These are phyloP conservation scores for Hemibagrus guttatus DNA, from an alignment of 2,797 vertebrate genomes.

Conservation along the genomic window DNA sequence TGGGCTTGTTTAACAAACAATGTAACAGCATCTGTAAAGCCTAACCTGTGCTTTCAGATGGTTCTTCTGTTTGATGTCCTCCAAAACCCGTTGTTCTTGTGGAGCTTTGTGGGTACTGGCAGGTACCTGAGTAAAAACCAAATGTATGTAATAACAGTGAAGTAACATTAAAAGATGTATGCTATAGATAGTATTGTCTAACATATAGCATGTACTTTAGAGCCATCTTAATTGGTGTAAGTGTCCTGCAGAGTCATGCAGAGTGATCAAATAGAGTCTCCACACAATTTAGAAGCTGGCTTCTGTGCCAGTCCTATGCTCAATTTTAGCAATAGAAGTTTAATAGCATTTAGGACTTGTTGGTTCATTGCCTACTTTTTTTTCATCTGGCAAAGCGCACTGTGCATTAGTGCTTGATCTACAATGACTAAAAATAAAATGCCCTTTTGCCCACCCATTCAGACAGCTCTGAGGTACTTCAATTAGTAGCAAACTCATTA, in stretches of 20 bases:
- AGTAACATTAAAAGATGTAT: not conserved
- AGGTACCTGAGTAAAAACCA: conserved; percentile 76
- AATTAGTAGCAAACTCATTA: not conserved
- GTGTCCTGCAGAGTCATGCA: not conserved
- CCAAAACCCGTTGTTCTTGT: conserved; percentile 75
- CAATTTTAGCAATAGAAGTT: not conserved
- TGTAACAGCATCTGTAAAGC: not conserved
- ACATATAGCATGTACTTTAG: not conserved
- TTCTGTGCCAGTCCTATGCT: not conserved
- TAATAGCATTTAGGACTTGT: not conserved
- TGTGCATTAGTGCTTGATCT: not conserved
- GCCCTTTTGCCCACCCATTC: not conserved
- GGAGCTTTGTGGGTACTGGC: conserved; percentile 79
- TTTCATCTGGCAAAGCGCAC: not conserved
- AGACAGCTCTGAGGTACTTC: not conserved
- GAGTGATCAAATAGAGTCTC: not conserved
- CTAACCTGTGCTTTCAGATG: conserved; percentile 78
- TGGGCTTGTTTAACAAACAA: not conserved
- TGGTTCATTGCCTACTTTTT: not conserved
- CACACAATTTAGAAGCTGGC: not conserved
- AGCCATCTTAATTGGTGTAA: not conserved
- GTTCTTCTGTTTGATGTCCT: conserved; percentile 77
- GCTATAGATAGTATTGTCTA: not conserved
- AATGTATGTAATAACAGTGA: not conserved
- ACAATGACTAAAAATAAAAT: not conserved